phyloP scores from a whole-genome alignment of 2,888 invertebrate genomes.

The Trichacis sp. region DNA sequence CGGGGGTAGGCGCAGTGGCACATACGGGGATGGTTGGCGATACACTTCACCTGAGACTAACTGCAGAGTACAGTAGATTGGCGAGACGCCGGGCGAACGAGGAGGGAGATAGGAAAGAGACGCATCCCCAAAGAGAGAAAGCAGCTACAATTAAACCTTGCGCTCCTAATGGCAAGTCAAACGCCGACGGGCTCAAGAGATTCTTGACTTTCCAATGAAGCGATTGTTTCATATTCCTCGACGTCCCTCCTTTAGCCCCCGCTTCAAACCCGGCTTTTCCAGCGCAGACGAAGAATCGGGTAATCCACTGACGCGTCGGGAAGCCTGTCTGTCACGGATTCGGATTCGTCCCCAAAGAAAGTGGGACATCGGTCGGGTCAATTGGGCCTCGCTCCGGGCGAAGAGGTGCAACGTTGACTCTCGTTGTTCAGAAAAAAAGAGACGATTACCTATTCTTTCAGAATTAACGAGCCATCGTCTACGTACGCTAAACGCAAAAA shows the following conservation, averaged over 20 bases:
- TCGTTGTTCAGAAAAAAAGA: constrained; percentile 30
- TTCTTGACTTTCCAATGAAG: constrained; percentile 70
- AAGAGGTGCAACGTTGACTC: constrained; percentile 20
- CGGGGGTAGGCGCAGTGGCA: constrained; percentile 58
- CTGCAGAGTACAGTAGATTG: constrained; percentile 61
- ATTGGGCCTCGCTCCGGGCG: not conserved
- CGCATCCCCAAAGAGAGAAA: constrained; percentile 50
- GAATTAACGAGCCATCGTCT: constrained; percentile 58
- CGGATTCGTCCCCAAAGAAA: constrained; percentile 6
- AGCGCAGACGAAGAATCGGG: constrained; percentile 15
- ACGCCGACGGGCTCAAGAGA: constrained; percentile 69
- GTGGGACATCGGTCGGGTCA: not conserved
- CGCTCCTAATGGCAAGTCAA: constrained; percentile 70
- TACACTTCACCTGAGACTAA: constrained; percentile 67
- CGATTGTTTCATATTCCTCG: constrained; percentile 68
- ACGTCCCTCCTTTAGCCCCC: constrained; percentile 51
- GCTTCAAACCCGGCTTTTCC: constrained; percentile 25
- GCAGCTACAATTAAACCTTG: constrained; percentile 69
- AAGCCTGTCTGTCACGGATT: constrained; percentile 53
- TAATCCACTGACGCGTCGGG: constrained; percentile 44
- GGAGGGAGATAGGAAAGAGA: constrained; percentile 42
- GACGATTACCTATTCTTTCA: constrained; percentile 61
- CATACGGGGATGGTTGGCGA: constrained; percentile 62
- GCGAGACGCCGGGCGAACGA: constrained; percentile 47
- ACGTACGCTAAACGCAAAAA: constrained; percentile 42